Base-by-base conservation (phyloP, 2,888 invertebrate species). In the Ormyrus pomaceus region DNA sequence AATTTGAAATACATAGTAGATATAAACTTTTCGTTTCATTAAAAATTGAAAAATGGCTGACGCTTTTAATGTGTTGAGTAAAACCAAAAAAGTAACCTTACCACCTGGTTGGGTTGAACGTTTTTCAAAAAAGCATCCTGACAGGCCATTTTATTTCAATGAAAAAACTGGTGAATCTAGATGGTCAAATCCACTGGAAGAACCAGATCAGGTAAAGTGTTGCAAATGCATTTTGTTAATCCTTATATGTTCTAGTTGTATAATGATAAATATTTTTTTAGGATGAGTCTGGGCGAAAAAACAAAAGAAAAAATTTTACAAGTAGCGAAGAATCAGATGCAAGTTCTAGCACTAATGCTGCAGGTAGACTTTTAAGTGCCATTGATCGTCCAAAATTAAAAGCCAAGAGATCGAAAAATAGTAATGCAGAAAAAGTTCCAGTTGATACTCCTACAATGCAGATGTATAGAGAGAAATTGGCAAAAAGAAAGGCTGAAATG, bases 81-180 rank as follows among this genome's bases (percentile, higher is more conserved):
- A 80, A 55, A 2, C 65, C 5, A 84, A 83, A 65, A 85, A 86
- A 58, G 77, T 56, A 64, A 82, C 84, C 9, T 77, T 88, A 11
- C 86, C 87, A 2, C 80, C 84, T 10, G 83, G 86, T 78, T 89
- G 89, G 89, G 83, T 87, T 11, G 84, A 84, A 11, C 78, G 83
- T 2, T 84, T 81, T 58, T 90, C 90, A 0, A 88, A 85, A 55
- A 87, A 80, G 50, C 83, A 86, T 79, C 88, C 87, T 0, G 85
- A 89, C 45, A 84, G 82, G 75, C 82, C 87, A 19, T 90, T 88
- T 80, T 90, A 88, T 81, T 90, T 88, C 53, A 90, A 90, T 73
- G 82, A 84, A 9, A 84, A 82, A 62, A 88, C 88, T 7, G 86
- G 86, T 4, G 62, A 86, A 64, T 83, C 87, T 5, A 85, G 86